Percentiles rank a stretch among this genome's conserved stretches.
Evolutionary conservation across 2,113 vertebrate genomes (phyloP).

Genomic region (Pluvianellus socialis): DNA sequence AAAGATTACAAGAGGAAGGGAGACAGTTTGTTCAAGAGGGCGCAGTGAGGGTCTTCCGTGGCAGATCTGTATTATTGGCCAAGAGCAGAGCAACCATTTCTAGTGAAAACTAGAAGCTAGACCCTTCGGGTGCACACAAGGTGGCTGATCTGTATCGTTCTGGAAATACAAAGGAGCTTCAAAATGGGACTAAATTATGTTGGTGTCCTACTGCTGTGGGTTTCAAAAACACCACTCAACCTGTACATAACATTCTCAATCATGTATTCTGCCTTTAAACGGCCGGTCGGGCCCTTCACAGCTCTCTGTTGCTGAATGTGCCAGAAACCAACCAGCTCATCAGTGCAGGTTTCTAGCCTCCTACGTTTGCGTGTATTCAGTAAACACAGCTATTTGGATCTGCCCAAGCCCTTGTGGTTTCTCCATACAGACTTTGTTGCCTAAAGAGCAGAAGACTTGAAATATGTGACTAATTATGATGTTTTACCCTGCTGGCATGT

Average conservation of each 20-base stretch:
- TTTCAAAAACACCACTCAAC: not conserved
- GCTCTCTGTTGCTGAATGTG: not conserved
- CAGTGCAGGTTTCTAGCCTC: constrained; percentile 3
- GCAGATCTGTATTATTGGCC: accelerated
- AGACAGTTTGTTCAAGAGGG: not conserved
- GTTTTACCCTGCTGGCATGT: not conserved
- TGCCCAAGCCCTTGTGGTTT: constrained; percentile 15
- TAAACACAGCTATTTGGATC: constrained; percentile 43
- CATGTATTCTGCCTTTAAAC: not conserved
- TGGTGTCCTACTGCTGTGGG: not conserved
- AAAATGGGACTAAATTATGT: not conserved
- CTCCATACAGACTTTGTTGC: constrained; percentile 19
- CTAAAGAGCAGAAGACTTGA: constrained; percentile 29
- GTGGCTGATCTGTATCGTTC: not conserved
- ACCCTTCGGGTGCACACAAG: not conserved
- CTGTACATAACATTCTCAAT: not conserved
- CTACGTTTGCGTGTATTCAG: not conserved
- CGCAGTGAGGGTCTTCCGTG: not conserved
- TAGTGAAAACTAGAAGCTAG: not conserved
- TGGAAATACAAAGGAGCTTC: not conserved
- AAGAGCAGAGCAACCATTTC: not conserved
- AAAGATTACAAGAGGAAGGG: not conserved
- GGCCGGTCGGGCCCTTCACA: not conserved
- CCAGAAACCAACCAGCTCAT: constrained; percentile 31
- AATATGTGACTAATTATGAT: constrained; percentile 25